Evolutionary conservation across 2,888 invertebrate species (phyloP).

Genomic region (Meliscaeva auricollis): DNA sequence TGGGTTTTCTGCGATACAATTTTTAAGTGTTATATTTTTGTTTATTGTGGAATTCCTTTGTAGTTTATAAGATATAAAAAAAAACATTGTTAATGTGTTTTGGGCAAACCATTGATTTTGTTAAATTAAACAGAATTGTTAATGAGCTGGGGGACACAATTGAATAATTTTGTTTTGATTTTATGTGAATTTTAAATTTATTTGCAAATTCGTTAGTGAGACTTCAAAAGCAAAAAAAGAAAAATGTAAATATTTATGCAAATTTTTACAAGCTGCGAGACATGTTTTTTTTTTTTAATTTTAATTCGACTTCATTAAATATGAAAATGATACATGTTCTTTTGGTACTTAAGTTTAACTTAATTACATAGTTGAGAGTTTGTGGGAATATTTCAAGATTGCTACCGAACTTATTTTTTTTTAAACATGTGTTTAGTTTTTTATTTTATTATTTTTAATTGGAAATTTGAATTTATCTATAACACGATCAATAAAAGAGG

Average conservation of each 20-base stretch:
- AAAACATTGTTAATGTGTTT: not conserved
- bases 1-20: slow-evolving; percentile 22
- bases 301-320: slow-evolving; percentile 13
- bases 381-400: slow-evolving; percentile 20
- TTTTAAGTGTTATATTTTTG: slow-evolving; percentile 44
- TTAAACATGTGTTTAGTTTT: slow-evolving; percentile 46
- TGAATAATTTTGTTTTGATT: slow-evolving; percentile 47
- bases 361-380: slow-evolving; percentile 30
- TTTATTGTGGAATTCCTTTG: slow-evolving; percentile 27
- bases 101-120: slow-evolving; percentile 4
- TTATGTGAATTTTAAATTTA: slow-evolving; percentile 52
- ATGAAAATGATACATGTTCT: slow-evolving; percentile 49
- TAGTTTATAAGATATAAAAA: slow-evolving; percentile 24
- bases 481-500: slow-evolving; percentile 20
- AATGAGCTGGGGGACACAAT: slow-evolving; percentile 35
- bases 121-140: slow-evolving; percentile 32
- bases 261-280: not conserved
- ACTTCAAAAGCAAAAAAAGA: not conserved
- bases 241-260: not conserved
- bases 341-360: slow-evolving; percentile 24
- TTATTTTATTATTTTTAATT: too few species aligned
- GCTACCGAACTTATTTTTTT: slow-evolving; percentile 60
- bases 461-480: not conserved
- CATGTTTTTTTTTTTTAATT: slow-evolving; percentile 35
- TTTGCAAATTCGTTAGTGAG: slow-evolving; percentile 57